phyloP scores from a whole-genome alignment of 2,113 vertebrate species.

The Podocnemis expansa region DNA sequence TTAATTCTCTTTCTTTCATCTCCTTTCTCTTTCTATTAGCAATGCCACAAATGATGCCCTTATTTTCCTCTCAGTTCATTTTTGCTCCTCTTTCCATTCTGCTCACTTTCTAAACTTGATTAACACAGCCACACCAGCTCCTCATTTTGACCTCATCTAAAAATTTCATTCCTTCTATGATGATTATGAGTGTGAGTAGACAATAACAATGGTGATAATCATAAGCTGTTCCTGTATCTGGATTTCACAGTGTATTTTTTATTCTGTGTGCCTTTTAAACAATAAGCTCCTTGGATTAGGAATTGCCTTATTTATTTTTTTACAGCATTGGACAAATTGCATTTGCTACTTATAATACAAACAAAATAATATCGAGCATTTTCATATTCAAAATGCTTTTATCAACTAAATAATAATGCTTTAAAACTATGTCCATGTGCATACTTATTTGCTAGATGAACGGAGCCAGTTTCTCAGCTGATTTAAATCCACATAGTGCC shows the following conservation, averaged over 20 bases:
- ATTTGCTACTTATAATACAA: background rate
- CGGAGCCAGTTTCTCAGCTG: background rate
- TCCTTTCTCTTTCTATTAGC: background rate
- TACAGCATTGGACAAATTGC: constrained; percentile 7
- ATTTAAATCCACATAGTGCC: background rate
- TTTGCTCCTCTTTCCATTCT: background rate
- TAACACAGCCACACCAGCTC: background rate
- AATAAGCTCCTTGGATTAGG: constrained; percentile 40
- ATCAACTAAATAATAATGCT: constrained; percentile 13
- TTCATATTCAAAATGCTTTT: constrained; percentile 10
- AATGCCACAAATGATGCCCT: background rate
- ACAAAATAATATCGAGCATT: constrained; percentile 21
- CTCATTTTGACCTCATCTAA: background rate
- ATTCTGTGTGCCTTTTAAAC: constrained; percentile 45
- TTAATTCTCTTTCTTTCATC: background rate
- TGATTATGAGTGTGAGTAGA: constrained; percentile 57
- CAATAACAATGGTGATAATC: constrained; percentile 14
- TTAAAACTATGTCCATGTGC: background rate
- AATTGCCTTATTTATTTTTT: constrained; percentile 26
- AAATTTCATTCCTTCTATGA: constrained; percentile 54
- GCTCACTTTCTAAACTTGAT: background rate
- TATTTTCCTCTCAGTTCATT: background rate
- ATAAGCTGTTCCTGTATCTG: constrained; percentile 22
- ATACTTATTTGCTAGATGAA: background rate
- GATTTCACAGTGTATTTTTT: constrained; percentile 51